Evolutionary conservation across 1,140 invertebrate species (phyloP), one percentile per base, ranked within the genome.

Genomic region (Neodiprion virginianus): DNA sequence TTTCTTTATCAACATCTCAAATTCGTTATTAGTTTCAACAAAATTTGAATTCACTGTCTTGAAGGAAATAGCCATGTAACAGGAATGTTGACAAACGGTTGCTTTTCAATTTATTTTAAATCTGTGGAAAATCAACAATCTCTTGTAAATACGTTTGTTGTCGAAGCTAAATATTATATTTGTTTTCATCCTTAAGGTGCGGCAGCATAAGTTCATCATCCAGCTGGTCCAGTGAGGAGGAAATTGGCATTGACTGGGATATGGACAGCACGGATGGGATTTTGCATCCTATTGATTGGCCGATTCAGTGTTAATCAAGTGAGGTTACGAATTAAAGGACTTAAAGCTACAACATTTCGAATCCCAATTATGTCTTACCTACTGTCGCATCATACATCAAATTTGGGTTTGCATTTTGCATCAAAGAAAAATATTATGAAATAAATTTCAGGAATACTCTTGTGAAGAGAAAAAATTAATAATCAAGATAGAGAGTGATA

Each of bases 271-370:
- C 67, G 21, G 40, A 47, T 11, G n/a, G 10, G 9, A 12, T 47
- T 69, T 69, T 69, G 17, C 40, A 69, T 69, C 17, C 40, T 47
- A 69, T 69, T 47, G 21, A 69, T 11, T 69, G 67, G 67, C 67
- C 67, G 17, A 21, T 69, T 69, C 17, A 47, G 21, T 69, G 40
- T 69, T 47, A 23, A 69, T 69, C 67, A 61, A 61, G 4, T 61
- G 53, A 61, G 11, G 53, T 8, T 61, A 61, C n/a, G 53, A 61
- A 61, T 14, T 17, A 3, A 17, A 17, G n/a, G 53, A 61, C 53
- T 61, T 61, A 61, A 17, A 61, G 8, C 8, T 61, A 8, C 53
- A 61, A 61, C 8, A 61, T 17, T 61, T 61, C 53, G n/a, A 61
- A 61, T 61, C 5, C 53, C 53, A 61, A 8, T 61, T 17, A 61